Evolutionary conservation across 2,797 vertebrate species (phyloP).

Genomic region (Rhabdomys pumilio): DNA sequence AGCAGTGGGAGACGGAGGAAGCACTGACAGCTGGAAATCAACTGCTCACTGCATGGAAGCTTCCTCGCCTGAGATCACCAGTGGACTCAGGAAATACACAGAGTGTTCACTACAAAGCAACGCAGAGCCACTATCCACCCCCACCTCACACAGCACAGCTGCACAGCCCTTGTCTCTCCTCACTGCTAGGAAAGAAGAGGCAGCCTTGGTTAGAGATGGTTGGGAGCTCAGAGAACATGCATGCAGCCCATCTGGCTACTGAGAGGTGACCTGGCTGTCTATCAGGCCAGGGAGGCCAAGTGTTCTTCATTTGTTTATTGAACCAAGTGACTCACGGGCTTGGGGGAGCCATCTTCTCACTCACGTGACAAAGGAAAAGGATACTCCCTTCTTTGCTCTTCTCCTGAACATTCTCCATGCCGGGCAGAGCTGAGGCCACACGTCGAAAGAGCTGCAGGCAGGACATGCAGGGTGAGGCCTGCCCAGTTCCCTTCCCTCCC

Average conservation of each 20-base stretch:
- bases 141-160: fast-evolving
- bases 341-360: neutral
- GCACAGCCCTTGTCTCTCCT: neutral
- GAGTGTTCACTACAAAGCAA: neutral
- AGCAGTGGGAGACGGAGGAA: neutral
- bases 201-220: neutral
- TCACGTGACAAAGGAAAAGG: slow-evolving; percentile 89
- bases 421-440: slow-evolving; percentile 95
- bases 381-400: slow-evolving; percentile 98
- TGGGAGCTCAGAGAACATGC: neutral
- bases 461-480: slow-evolving; percentile 33
- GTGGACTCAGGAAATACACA: neutral
- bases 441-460: slow-evolving; percentile 94
- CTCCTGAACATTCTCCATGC: slow-evolving; percentile 97
- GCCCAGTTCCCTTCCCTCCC: fast-evolving
- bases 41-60: neutral
- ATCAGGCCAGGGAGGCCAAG: neutral
- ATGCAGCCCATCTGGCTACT: neutral
- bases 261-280: neutral
- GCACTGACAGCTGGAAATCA: neutral
- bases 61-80: neutral
- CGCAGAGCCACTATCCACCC: no score
- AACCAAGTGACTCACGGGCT: neutral
- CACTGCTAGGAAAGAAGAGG: neutral
- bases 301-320: fast-evolving